Conservation (phyloP, 2,888 invertebrate species). For the Epistrophe grossulariae region DNA sequence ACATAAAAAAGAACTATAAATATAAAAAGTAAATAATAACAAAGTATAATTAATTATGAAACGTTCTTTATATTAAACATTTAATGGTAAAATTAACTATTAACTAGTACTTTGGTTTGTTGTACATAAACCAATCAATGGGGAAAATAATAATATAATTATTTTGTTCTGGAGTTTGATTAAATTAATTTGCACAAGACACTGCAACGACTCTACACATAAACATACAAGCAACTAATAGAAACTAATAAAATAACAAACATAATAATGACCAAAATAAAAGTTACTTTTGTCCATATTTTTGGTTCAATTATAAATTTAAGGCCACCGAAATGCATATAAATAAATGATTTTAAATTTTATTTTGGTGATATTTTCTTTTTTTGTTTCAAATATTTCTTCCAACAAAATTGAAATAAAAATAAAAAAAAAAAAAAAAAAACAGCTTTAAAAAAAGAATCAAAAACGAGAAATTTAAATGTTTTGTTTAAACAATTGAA, state of each 20-base stretch:
- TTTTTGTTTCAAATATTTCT: constrained; percentile 36
- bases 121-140: constrained; percentile 72
- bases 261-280: constrained; percentile 65
- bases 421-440: constrained; percentile 16
- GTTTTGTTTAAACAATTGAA: constrained; percentile 80
- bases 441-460: constrained; percentile 21
- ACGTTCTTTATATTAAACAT: constrained; percentile 47
- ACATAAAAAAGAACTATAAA: constrained; percentile 59
- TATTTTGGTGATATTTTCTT: constrained; percentile 22
- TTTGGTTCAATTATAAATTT: constrained; percentile 42
- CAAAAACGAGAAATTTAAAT: constrained; percentile 51
- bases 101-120: constrained; percentile 54
- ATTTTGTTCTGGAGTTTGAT: constrained; percentile 72
- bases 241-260: constrained; percentile 70
- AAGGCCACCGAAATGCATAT: constrained; percentile 72
- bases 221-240: constrained; percentile 76
- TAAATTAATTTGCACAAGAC: constrained; percentile 80
- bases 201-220: constrained; percentile 80
- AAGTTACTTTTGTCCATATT: constrained; percentile 59
- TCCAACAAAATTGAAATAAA: constrained; percentile 2
- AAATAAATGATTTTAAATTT: constrained; percentile 51
- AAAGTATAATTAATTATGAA: constrained; percentile 31
- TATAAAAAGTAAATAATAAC: constrained; percentile 52
- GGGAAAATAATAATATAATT: constrained; percentile 77
- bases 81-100: constrained; percentile 65